Evolutionary conservation across 2,797 vertebrate genomes (phyloP), one percentile per base, ranked within the genome.

Genomic region (Mormyrus proboscirostris): DNA sequence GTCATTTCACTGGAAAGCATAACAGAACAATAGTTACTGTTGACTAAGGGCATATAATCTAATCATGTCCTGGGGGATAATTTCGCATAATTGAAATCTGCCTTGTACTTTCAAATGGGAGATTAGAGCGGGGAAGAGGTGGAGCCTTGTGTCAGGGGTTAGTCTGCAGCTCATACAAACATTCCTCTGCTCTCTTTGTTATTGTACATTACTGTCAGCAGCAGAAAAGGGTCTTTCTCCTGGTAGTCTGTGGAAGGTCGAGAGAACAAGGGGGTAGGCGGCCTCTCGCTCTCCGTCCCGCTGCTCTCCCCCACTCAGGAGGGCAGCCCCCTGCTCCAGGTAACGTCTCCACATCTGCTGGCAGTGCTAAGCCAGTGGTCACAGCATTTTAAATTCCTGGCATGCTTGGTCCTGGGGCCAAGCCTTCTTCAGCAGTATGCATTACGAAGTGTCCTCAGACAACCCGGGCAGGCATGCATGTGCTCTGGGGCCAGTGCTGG

Each of bases 401-500:
- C 92, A 90, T 93, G 92, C 92, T 92, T 94, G 89, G 91, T 89
- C 89, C 86, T 89, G 65, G 92, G 88, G 90, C 91, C 84, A 87
- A 88, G 91, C 91, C 89, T 93, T 91, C 90, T 93, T 90, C 47
- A 89, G 90, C 91, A 91, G 93, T 91, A 92, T 93, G 93, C 94
- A 93, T 93, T 92, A 93, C 89, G 16, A 47, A 1, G 88, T 94
- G 94, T 94, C 94, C 94, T 94, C 90, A 92, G 86, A 92, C 89
- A 93, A 93, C 93, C 92, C 89, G 73, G 19, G 47, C n/a, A 25
- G 47, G 16, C 82, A 84, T 38, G 38, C 33, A 19, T 91, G 90
- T 91, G 86, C 89, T 89, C 88, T 89, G 88, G 22, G 82, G 85
- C 53, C 41, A 9, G 44, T 49, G 79, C 85, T 91, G 90, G 89